A percentile compares a stretch with the other conserved stretches of the same genome.
These are phyloP conservation scores for Hyposmocoma kahamanoa DNA, from an alignment of 1,140 invertebrate species.

Conservation along the genomic window DNA sequence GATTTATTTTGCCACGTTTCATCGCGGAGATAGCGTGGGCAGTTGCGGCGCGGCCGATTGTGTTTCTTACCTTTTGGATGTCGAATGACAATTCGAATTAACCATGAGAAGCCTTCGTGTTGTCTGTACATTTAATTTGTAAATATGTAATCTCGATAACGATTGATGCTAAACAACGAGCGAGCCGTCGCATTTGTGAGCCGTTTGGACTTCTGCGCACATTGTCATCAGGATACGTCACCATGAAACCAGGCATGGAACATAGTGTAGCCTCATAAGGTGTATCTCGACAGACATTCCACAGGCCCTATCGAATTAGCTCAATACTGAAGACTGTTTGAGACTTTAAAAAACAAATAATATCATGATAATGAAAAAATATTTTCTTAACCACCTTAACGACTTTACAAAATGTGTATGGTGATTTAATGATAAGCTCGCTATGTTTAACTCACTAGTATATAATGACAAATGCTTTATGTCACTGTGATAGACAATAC, in stretches of 20 bases:
- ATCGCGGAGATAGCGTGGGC: constrained; percentile 7
- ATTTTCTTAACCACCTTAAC: constrained; percentile 69
- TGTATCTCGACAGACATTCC: constrained; percentile 57
- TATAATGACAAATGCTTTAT: constrained; percentile 71
- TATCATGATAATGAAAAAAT: constrained; percentile 61
- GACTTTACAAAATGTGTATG: constrained; percentile 62
- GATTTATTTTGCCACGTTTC: not conserved
- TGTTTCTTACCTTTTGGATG: constrained; percentile 20
- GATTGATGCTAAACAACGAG: constrained; percentile 62
- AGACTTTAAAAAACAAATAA: constrained; percentile 58
- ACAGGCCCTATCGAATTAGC: constrained; percentile 65
- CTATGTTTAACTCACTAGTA: constrained; percentile 69
- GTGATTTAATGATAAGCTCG: constrained; percentile 70
- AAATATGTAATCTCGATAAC: constrained; percentile 64
- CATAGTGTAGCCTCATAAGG: constrained; percentile 12
- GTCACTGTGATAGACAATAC: constrained; percentile 70
- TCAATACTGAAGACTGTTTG: constrained; percentile 69
- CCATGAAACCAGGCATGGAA: constrained; percentile 18
- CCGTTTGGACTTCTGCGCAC: constrained; percentile 67
- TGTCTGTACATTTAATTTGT: constrained; percentile 60
- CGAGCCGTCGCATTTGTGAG: constrained; percentile 54
- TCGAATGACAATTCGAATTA: constrained; percentile 41
- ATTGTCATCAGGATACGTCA: constrained; percentile 16
- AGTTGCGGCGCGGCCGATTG: constrained; percentile 34
- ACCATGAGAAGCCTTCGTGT: constrained; percentile 53